Base-by-base conservation (phyloP, 2,888 invertebrate genomes). In the Caradrina clavipalpis region DNA sequence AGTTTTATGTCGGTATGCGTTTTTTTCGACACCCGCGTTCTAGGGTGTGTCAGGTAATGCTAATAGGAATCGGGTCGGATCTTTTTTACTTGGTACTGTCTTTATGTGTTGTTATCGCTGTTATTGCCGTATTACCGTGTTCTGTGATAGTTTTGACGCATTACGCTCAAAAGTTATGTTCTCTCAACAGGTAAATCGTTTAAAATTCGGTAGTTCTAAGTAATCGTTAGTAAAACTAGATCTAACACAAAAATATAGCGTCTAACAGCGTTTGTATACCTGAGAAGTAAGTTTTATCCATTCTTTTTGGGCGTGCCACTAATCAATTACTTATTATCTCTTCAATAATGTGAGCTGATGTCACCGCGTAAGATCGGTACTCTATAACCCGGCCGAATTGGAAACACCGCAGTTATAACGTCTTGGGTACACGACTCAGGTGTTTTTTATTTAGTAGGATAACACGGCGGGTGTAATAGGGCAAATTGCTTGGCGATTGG, bases 261-360 rank as follows among this genome's bases (percentile, higher is more conserved):
- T 50, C 56, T 55, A 35, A 56, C 26, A 19, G 19, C 58, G 22
- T 64, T 55, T 39, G 6, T 68, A 51, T 61, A n/a, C 56, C 80
- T 55, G 39, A 62, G 56, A 76, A 73, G 21, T 55, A 55, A 73
- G 62, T 78, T 81, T 80, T 66, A 76, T 80, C 57, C 75, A 69
- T 78, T 81, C 78, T 81, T 87, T 86, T 89, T 91, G 93, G 95
- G 95, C 90, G 95, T 94, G 93, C 87, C 94, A 87, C 79, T 84
- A 88, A 90, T 91, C 92, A 93, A 91, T 93, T 92, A 88, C 81
- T 78, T 88, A 89, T 92, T 94, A 94, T 94, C 93, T 92, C 88
- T 87, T 88, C 88, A 91, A 91, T 90, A 90, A 87, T 73, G 82
- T 76, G 78, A 78, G 92, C 89, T 95, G 95, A 94, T 93, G 93